Evolutionary conservation across 2,113 vertebrate genomes (phyloP), one percentile per base, ranked within the genome.

Genomic region (Protobothrops mucrosquamatus): DNA sequence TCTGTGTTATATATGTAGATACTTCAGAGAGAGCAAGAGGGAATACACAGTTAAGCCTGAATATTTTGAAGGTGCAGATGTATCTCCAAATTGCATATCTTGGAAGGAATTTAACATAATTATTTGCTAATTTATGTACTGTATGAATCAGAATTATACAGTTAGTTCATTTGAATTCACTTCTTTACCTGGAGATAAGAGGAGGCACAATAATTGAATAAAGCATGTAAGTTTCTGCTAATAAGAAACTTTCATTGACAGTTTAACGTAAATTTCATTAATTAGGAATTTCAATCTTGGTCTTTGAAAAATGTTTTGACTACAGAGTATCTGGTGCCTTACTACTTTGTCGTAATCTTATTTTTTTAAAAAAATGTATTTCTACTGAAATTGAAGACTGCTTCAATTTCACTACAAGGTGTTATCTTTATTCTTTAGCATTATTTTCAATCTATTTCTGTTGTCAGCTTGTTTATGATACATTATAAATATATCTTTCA

Each of bases 101-200:
- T 39, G 89, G 57, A 85, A 85, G 61, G 55, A 90, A 55, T 7
- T 52, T 87, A 24, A 8, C 0, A 91, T 90, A 89, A 9, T 92
- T 64, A 2, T 39, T 91, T 18, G 55, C 91, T 87, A 48, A 23
- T 74, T 92, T 94, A 10, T 91, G 46, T 57, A 90, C 87, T 87
- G 7, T 81, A 57, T 88, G 46, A 81, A 48, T 2, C 43, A 85
- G 64, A 7, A 43, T 52, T 93, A 26, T 93, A 64, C 23, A 87
- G 0, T 12, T 51, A 52, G 11, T 86, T 81, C 12, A 46, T 57
- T 1, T 92, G 0, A 81, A 22, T 92, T 89, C 90, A 85, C 61
- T 95, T 43, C 26, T 29, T 92, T 61, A 48, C 34, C 85, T 85
- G 56, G 43, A 56, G 26, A 61, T 56, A 43, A 8, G 2, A 88